Base-by-base conservation (phyloP, 2,797 vertebrate genomes). In the Enteromius argenteus region DNA sequence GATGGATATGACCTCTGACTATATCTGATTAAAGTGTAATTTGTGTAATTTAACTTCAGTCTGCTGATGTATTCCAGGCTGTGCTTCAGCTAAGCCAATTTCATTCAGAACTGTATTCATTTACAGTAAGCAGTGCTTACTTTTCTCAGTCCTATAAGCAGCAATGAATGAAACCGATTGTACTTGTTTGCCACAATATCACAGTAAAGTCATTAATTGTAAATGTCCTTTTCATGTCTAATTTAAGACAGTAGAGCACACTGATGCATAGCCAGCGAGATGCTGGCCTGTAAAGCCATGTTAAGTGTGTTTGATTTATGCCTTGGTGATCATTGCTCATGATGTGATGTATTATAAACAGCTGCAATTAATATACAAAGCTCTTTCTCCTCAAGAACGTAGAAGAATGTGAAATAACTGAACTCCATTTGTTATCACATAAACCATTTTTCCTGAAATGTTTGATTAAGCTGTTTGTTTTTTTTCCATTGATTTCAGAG, bases 401-500 rank as follows among this genome's bases (percentile, higher is more conserved):
- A 17, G 19, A 32, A 19, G 46, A 35, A 49, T 5, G 9, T 39
- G 35, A 68, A 46, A 30, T 30, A 7, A 60, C 23, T 13, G 14
- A 46, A 49, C 5, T 17, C 44, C 27, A 0, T 73, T 73, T 73
- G 8, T 73, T 8, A 17, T 64, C 27, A 30, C 60, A 32, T 17
- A 32, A 15, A 62, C 60, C 30, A 3, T 32, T 64, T 64, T 32
- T 30, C 13, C 11, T 62, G 1, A 15, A 62, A 30, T 64, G 60
- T 62, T 30, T 14, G 23, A 30, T 15, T 17, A 32, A 8, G 60
- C 30, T 17, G 60, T 32, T 30, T 19, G 60, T 49, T 64, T 44
- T 81, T 23, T n/a, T 46, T 35, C 4, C 56, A 13, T n/a, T 71
- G 35, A 19, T 83, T 93, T 49, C 95, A 99, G 98, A 99, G 91